Evolutionary conservation across 2,888 invertebrate genomes (phyloP).

Genomic region (Coleophora deauratella): DNA sequence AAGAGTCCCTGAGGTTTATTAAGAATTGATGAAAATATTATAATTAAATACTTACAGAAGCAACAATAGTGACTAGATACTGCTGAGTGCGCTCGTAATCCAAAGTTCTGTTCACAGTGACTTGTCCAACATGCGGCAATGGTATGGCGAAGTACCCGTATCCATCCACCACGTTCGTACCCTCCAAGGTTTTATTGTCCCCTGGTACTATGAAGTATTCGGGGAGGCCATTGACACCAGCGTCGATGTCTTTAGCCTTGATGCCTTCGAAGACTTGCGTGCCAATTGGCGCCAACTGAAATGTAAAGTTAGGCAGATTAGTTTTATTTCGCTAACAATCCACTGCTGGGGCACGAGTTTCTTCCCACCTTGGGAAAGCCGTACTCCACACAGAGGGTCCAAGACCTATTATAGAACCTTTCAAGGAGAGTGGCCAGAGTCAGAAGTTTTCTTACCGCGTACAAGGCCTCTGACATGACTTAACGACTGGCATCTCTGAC

Average conservation of each 20-base stretch:
- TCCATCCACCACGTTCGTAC: constrained; percentile 80
- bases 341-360: too few relatives aligned
- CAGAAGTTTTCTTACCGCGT: too few relatives aligned
- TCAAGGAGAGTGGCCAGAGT: too few relatives aligned
- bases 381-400: too few relatives aligned
- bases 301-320: constrained; percentile 14
- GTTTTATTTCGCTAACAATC: background rate
- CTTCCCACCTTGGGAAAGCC: too few relatives aligned
- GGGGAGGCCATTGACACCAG: constrained; percentile 90
- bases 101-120: constrained; percentile 87
- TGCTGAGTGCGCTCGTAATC: constrained; percentile 92
- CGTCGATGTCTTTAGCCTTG: constrained; percentile 86
- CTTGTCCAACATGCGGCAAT: constrained; percentile 90
- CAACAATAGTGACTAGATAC: constrained; percentile 90
- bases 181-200: constrained; percentile 50
- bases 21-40: too few relatives aligned
- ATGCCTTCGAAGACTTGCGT: constrained; percentile 89
- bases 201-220: constrained; percentile 89
- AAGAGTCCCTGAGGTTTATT: too few relatives aligned
- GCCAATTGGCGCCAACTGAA: constrained; percentile 89
- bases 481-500: too few relatives aligned
- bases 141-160: constrained; percentile 89
- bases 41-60: constrained; percentile 81
- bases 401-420: too few relatives aligned
- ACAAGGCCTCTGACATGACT: too few relatives aligned